Evolutionary conservation across 2,888 invertebrate genomes (phyloP).

Genomic region (Rhodophaea formosa): DNA sequence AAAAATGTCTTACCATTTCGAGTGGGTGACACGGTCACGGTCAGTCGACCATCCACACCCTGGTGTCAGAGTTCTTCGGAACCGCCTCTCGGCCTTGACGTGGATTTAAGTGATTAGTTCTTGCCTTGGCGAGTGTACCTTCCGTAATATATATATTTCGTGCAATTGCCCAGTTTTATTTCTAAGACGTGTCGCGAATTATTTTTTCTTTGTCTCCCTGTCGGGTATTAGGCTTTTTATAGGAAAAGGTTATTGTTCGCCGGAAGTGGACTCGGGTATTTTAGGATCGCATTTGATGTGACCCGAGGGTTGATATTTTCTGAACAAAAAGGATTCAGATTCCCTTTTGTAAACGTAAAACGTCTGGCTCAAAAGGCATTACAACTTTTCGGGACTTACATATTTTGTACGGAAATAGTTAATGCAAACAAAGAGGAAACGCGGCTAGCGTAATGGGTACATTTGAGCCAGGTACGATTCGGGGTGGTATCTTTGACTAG

Average conservation of each 20-base stretch:
- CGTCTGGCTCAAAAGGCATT: neutral
- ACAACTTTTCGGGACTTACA: neutral
- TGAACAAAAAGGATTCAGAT: neutral
- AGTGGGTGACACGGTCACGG: too few species aligned
- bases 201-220: conserved; percentile 10
- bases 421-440: too few species aligned
- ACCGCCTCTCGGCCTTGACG: too few species aligned
- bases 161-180: conserved; percentile 14
- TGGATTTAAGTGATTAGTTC: too few species aligned
- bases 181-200: conserved; percentile 15
- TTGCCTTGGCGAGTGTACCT: neutral
- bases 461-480: too few species aligned
- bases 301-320: conserved; percentile 2
- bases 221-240: neutral
- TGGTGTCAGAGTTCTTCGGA: too few species aligned
- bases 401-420: too few species aligned
- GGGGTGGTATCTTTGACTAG: too few species aligned
- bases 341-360: conserved; percentile 4
- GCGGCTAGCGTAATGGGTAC: too few species aligned
- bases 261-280: neutral
- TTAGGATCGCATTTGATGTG: conserved; percentile 4
- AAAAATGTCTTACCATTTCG: too few species aligned
- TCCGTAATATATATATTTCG: neutral
- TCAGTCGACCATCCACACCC: too few species aligned
- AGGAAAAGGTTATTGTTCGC: conserved; percentile 4